phyloP scores from a whole-genome alignment of 2,797 vertebrate species.

The Gastrophryne carolinensis region DNA sequence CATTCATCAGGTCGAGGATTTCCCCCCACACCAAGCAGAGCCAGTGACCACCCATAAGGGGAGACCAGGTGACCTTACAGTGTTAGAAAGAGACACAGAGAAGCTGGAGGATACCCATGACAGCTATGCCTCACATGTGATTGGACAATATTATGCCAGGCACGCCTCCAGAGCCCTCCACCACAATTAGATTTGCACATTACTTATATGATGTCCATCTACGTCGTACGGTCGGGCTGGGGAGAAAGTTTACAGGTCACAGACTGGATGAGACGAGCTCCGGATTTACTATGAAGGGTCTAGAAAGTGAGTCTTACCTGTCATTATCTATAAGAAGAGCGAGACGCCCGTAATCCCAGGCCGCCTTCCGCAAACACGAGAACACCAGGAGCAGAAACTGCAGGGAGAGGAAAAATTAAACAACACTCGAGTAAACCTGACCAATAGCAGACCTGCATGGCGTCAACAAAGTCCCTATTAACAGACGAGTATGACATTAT shows the following conservation, averaged over 20 bases:
- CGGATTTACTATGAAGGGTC: not conserved
- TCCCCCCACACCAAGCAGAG: too few relatives aligned
- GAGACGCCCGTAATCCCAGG: constrained; percentile 95
- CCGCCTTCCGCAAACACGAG: constrained; percentile 94
- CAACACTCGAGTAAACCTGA: not conserved
- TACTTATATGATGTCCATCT: constrained; percentile 50
- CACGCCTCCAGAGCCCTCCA: not conserved
- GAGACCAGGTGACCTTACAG: too few relatives aligned
- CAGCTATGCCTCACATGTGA: too few relatives aligned
- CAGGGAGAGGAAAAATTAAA: not conserved
- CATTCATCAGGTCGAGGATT: too few relatives aligned
- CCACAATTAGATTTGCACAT: constrained; percentile 20
- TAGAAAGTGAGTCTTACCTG: constrained; percentile 73
- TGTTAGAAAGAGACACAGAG: too few relatives aligned
- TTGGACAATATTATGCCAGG: not conserved
- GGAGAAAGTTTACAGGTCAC: constrained; percentile 11
- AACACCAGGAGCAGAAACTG: constrained; percentile 88
- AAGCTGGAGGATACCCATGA: too few relatives aligned
- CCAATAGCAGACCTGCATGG: not conserved
- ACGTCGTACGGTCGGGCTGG: constrained; percentile 32
- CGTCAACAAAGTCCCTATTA: too few relatives aligned
- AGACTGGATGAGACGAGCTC: not conserved
- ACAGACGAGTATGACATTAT: too few relatives aligned
- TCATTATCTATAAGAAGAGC: constrained; percentile 94
- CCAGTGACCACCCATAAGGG: too few relatives aligned